Base-by-base conservation (phyloP, 2,888 invertebrate species). In the Ectemnius lituratus region DNA sequence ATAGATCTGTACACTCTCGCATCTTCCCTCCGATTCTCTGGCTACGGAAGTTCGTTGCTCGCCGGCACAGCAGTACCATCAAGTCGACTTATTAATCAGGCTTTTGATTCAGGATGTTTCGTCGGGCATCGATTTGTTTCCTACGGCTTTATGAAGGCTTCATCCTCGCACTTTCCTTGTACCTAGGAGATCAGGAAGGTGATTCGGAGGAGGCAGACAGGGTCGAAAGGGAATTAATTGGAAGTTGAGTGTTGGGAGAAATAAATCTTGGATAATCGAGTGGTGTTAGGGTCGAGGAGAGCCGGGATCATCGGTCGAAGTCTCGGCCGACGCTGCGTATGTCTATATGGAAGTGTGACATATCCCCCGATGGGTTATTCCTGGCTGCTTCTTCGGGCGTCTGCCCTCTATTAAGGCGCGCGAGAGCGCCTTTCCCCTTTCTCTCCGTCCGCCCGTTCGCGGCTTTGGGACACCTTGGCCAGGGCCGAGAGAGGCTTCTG, bases 331-430 rank as follows among this genome's bases (percentile, higher is more conserved):
- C 5, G 37, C 37, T 11, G 37, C 37, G 37, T 37, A 87, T 83
- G 88, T 89, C 89, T 89, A 87, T 88, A 89, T 89, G 89, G 87
- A 90, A 89, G 89, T 89, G 90, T 89, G 89, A 90, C 89, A 89
- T 52, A 52, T 89, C 89, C 37, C 37, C 88, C 87, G 88, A 89
- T 83, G 89, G 37, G 89, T 90, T 90, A 90, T 90, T 90, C 89
- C 88, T 89, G 89, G 88, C 88, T 78, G 79, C 83, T 81, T 74
- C 67, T 37, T 8, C 37, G 37, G 76, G 70, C 83, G 81, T 85
- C 86, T 85, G 86, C 86, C 87, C 86, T 88, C 85, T 88, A 84
- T 86, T 84, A 37, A 69, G 75, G 62, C 64, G 67, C 73, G 74
- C 78, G 79, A 83, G 78, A 79, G 78, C 77, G 77, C 82, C 81